These are phyloP conservation scores for Ectemnius cavifrons DNA, from an alignment of 2,888 invertebrate species.

Conservation along the genomic window DNA sequence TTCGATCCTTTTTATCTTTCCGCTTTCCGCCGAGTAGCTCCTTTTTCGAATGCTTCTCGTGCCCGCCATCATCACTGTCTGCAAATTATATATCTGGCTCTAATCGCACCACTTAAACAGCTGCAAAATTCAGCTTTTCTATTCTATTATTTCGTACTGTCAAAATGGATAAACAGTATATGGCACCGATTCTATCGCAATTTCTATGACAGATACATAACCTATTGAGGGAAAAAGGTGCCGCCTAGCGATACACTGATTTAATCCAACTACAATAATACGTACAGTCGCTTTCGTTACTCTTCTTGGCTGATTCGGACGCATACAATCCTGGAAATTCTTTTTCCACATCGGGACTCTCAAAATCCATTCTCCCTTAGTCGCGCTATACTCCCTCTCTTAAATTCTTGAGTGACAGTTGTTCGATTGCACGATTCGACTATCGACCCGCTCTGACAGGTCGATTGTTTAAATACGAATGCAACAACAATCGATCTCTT, in stretches of 20 bases:
- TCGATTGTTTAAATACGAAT: not conserved
- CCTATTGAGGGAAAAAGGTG: constrained; percentile 29
- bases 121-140: no score
- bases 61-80: constrained; percentile 89
- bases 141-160: constrained; percentile 3
- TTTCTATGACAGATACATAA: constrained; percentile 52
- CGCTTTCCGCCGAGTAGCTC: constrained; percentile 87
- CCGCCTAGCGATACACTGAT: no score
- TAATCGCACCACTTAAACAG: not conserved
- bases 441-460: constrained; percentile 20
- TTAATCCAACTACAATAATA: constrained; percentile 50
- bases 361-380: constrained; percentile 84
- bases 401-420: constrained; percentile 31
- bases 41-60: constrained; percentile 89
- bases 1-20: constrained; percentile 92
- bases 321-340: constrained; percentile 94
- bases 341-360: constrained; percentile 93
- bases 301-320: constrained; percentile 87
- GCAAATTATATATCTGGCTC: constrained; percentile 25
- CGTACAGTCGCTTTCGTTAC: constrained; percentile 92
- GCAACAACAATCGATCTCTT: not conserved
- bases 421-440: constrained; percentile 44
- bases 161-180: not conserved
- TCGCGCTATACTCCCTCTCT: constrained; percentile 5
- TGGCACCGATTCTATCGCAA: not conserved